These are phyloP conservation scores for Drosophila meridionalis DNA, from an alignment of 2,888 invertebrate genomes.

Conservation along the genomic window DNA sequence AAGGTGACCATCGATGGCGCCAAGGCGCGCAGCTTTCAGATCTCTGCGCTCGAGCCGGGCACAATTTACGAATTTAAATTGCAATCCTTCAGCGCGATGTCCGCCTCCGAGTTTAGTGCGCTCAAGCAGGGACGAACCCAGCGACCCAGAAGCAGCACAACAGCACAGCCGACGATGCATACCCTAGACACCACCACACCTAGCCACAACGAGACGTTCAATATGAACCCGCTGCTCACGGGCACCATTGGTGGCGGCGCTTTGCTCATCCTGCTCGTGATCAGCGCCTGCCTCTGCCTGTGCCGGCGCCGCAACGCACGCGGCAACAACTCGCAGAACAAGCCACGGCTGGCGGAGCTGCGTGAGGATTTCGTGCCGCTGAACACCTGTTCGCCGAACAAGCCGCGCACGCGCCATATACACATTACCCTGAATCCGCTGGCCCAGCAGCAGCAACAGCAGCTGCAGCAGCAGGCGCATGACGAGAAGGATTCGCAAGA, in stretches of 20 bases:
- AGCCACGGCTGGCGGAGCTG: slow-evolving; percentile 81
- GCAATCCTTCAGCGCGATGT: slow-evolving; percentile 94
- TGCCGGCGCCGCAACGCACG: slow-evolving; percentile 79
- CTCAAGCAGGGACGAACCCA: slow-evolving; percentile 89
- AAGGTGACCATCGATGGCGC: slow-evolving; percentile 92
- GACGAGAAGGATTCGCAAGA: slow-evolving; percentile 75
- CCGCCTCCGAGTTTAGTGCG: slow-evolving; percentile 94
- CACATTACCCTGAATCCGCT: slow-evolving; percentile 85
- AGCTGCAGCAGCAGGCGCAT: slow-evolving; percentile 39
- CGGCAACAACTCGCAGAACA: slow-evolving; percentile 56
- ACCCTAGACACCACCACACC: slow-evolving; percentile 78
- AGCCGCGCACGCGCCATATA: slow-evolving; percentile 81
- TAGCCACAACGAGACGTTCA: slow-evolving; percentile 78
- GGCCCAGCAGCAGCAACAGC: slow-evolving; percentile 77
- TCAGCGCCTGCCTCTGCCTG: slow-evolving; percentile 83
- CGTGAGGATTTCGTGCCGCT: slow-evolving; percentile 82
- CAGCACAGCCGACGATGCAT: slow-evolving; percentile 73
- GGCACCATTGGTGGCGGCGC: slow-evolving; percentile 83
- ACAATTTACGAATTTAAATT: slow-evolving; percentile 96
- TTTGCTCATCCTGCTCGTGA: slow-evolving; percentile 75
- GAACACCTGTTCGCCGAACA: slow-evolving; percentile 60
- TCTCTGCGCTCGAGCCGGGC: slow-evolving; percentile 92
- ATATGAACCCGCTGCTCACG: slow-evolving; percentile 82
- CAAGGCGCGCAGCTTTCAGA: slow-evolving; percentile 88
- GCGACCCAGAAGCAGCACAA: slow-evolving; percentile 77